These are phyloP conservation scores for Pollenia angustigena DNA, from an alignment of 2,888 invertebrate genomes.

Conservation along the genomic window DNA sequence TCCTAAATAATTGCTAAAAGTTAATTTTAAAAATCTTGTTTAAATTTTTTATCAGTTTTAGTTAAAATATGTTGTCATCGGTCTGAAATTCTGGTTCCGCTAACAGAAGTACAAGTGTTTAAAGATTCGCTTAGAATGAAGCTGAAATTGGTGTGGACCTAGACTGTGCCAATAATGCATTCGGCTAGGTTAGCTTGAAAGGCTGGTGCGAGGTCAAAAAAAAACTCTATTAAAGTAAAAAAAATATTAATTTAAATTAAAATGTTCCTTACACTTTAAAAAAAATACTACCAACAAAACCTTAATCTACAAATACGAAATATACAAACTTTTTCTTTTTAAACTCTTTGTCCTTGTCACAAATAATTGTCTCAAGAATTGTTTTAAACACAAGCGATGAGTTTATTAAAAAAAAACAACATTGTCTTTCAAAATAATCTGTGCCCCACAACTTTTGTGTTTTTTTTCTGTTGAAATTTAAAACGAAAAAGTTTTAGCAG, in stretches of 20 bases:
- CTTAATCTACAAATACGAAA: conserved; percentile 33
- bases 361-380: conserved; percentile 62
- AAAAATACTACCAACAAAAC: background rate
- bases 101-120: too few relatives aligned
- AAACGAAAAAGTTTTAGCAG: conserved; percentile 36
- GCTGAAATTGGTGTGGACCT: too few relatives aligned
- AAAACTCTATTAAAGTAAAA: background rate
- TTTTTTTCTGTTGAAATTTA: background rate
- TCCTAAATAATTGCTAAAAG: too few relatives aligned
- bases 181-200: too few relatives aligned
- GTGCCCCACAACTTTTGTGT: background rate
- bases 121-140: too few relatives aligned
- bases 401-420: conserved; percentile 1
- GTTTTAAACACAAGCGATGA: conserved; percentile 17
- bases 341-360: conserved; percentile 55
- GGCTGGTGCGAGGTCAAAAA: too few relatives aligned
- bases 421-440: conserved; percentile 14
- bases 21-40: too few relatives aligned
- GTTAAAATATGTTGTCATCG: too few relatives aligned
- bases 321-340: conserved; percentile 19
- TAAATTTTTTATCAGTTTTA: too few relatives aligned
- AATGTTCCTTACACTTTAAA: conserved; percentile 16
- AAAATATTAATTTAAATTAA: conserved; percentile 47
- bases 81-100: too few relatives aligned
- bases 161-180: too few relatives aligned